phyloP scores from a whole-genome alignment of 2,797 vertebrate genomes.

The Gadopsis marmoratus region DNA sequence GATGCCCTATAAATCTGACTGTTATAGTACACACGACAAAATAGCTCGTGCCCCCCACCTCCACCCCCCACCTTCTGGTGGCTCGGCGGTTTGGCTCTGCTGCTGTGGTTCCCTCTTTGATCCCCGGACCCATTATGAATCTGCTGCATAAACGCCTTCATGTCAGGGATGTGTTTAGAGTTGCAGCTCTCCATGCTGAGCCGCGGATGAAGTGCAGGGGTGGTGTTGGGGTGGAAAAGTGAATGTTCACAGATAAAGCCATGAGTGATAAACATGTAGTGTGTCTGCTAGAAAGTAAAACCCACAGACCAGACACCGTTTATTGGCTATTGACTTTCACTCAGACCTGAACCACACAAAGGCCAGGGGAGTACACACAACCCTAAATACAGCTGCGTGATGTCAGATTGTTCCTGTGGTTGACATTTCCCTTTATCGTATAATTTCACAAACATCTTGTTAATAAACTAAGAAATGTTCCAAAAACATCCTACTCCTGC shows the following conservation, averaged over 20 bases:
- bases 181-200: not conserved
- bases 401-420: not conserved
- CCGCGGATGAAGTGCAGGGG: conserved; percentile 12
- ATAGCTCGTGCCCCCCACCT: conserved; percentile 1
- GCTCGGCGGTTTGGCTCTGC: conserved; percentile 31
- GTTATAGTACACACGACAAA: conserved; percentile 28
- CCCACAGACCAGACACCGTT: conserved; percentile 24
- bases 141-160: conserved; percentile 22
- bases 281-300: not conserved
- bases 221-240: conserved; percentile 8
- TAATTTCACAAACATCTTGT: conserved; percentile 3
- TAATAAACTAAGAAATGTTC: not conserved
- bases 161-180: conserved; percentile 34
- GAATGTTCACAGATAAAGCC: conserved; percentile 16
- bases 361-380: not conserved
- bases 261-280: conserved; percentile 12
- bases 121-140: conserved; percentile 37
- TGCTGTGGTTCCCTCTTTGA: conserved; percentile 38
- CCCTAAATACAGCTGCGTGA: conserved; percentile 9
- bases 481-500: too few species aligned
- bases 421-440: not conserved
- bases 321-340: conserved; percentile 37
- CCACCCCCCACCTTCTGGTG: conserved; percentile 11
- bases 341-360: conserved; percentile 18
- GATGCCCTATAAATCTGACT: conserved; percentile 38